Percentiles rank a stretch among this genome's conserved stretches.
These are phyloP conservation scores for Nipponacmea schrenckii DNA, from an alignment of 2,888 invertebrate species.

Conservation along the genomic window DNA sequence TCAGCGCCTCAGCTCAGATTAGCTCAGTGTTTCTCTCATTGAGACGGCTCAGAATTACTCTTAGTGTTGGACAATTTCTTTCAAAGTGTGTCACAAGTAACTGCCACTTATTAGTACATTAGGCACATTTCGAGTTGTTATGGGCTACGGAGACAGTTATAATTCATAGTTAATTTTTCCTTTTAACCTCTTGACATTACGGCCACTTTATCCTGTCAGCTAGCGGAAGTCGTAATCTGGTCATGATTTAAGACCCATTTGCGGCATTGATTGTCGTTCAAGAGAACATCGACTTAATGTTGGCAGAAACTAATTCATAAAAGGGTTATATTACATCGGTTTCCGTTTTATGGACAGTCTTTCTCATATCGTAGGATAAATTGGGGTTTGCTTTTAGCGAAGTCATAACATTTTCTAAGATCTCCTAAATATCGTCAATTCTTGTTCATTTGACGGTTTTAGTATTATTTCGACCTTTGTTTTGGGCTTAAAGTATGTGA, in stretches of 20 bases:
- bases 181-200: slow-evolving; percentile 5
- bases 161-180: slow-evolving; percentile 2
- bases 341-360: neutral
- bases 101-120: neutral
- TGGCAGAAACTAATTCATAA: slow-evolving; percentile 6
- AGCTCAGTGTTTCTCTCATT: too few species aligned
- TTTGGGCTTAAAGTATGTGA: too few species aligned
- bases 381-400: too few species aligned
- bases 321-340: neutral
- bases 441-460: too few species aligned
- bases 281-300: slow-evolving; percentile 3
- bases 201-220: slow-evolving; percentile 3
- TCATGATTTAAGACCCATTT: slow-evolving; percentile 5
- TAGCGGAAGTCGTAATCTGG: slow-evolving; percentile 6
- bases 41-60: too few species aligned
- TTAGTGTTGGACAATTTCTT: too few species aligned
- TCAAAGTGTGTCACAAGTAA: too few species aligned
- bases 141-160: neutral
- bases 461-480: too few species aligned
- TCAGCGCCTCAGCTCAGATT: too few species aligned
- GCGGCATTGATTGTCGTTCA: slow-evolving; percentile 5
- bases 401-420: too few species aligned
- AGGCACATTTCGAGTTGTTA: neutral
- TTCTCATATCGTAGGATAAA: too few species aligned
- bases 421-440: too few species aligned